Base-by-base conservation (phyloP, 2,113 vertebrate genomes). In the Hydrolagus affinis region DNA sequence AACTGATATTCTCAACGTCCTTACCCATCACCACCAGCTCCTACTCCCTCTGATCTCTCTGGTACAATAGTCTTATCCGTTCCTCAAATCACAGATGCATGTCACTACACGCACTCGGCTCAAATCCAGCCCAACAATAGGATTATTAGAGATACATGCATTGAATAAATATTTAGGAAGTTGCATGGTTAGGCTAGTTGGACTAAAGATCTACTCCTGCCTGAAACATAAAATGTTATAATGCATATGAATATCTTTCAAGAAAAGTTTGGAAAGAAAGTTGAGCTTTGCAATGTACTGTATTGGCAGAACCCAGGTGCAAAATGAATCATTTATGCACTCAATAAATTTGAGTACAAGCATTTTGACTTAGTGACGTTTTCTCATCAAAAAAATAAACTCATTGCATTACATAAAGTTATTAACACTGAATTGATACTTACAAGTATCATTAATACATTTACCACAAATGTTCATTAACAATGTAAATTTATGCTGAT, bases 401-500 rank as follows among this genome's bases (percentile, higher is more conserved):
- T 95, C 93, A 95, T 93, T 93, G 86, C 93, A 93, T 94, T 95
- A 91, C 92, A 94, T 89, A 90, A 89, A 93, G 91, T 94, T 95
- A 94, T 94, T 94, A 94, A 93, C 90, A 92, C 89, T 94, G 94
- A 96, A 96, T 96, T 95, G 93, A 95, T 95, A 94, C 96, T 93
- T 94, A 94, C 93, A 94, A 94, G 95, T 95, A 93, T 94, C 95
- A 95, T 96, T 95, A 96, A 95, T 95, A 94, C 94, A 95, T 96
- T 95, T 95, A 94, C 93, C 95, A 91, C 94, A 95, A 94, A 94
- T 95, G 95, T 96, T 96, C 95, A 95, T 97, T 95, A 97, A 96
- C 95, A 92, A 97, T 98, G 96, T 96, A 98, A 97, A 97, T 97
- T 93, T 96, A 95, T 95, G 95, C 95, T 95, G 95, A 96, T 95